Base-by-base conservation (phyloP, 1,140 invertebrate genomes). In the Sycophila sp. region DNA sequence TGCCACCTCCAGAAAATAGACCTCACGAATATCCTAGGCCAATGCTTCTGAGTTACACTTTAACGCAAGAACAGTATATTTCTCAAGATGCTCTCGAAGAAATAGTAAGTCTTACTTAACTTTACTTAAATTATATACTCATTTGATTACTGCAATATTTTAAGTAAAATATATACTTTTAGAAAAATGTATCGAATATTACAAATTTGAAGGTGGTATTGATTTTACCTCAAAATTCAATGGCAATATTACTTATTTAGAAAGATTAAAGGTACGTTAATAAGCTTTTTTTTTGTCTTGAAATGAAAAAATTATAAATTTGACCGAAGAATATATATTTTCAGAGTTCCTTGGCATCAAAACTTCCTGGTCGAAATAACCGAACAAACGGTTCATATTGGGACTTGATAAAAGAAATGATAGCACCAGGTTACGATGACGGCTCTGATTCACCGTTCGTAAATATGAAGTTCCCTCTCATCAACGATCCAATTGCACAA, bases 1-100 rank as follows among this genome's bases (percentile, higher is more conserved):
- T 96, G 86, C 96, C 97, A 19, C 96, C 96, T 15, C 92, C 94
- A 34, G 96, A 98, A 86, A 93, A 94, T 77, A 90, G 93, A 76
- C 94, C 94, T 4, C 91, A 93, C 36, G 96, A 98, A 82, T 96
- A 96, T 86, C 95, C 95, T 0, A 89, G 94, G 36, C 96, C 96
- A 1, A 94, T 98, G 90, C 87, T 94, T 10, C 92, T 98, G 85
- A 92, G 93, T 74, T 97, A 95, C 76, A 93, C 91, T 68, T 90
- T 96, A 59, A 86, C 92, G 6, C 92, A 95, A 76, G 96, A 98
- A 80, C 90, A 91, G 34, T 92, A 93, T 78, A 86, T 97, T 38
- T 91, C 93, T 17, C 90, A 92, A 77, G 93, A 95, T 81, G 89
- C 94, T 40, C 91, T 96, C 76, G 91, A 92, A 73, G 94, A 97